phyloP scores from a whole-genome alignment of 2,797 vertebrate species.

The Sebastes kiyomatsui region DNA sequence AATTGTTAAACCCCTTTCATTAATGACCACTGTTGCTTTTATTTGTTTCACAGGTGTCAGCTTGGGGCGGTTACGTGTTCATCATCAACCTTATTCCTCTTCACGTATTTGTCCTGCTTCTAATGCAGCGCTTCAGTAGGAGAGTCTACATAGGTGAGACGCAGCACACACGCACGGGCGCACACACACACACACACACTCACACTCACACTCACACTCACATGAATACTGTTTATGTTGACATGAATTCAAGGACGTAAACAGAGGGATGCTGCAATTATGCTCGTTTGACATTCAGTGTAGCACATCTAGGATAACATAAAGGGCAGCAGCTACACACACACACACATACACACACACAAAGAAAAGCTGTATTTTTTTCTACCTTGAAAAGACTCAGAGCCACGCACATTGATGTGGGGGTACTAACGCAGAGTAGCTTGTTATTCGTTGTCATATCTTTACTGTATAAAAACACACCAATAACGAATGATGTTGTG shows the following conservation, averaged over 20 bases:
- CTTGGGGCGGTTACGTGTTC: slow-evolving; percentile 98
- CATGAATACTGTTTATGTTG: background rate
- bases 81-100: slow-evolving; percentile 98
- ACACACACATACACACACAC: background rate
- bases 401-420: background rate
- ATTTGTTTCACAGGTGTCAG: slow-evolving; percentile 87
- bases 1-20: background rate
- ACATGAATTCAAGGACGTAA: slow-evolving; percentile 20
- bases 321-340: slow-evolving; percentile 2
- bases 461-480: background rate
- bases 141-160: slow-evolving; percentile 96
- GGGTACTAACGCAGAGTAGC: background rate
- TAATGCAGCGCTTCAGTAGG: slow-evolving; percentile 96
- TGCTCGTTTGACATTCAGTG: slow-evolving; percentile 19
- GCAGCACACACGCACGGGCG: background rate
- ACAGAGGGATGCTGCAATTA: background rate
- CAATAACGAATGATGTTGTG: slow-evolving; percentile 19
- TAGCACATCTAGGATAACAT: background rate
- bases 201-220: background rate
- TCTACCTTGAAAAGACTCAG: background rate
- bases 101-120: slow-evolving; percentile 93
- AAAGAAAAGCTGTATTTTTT: background rate
- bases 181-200: background rate
- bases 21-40: background rate
- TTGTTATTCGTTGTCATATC: slow-evolving; percentile 3